Base-by-base conservation (phyloP, 2,888 invertebrate genomes). In the Brachylomia viminalis region DNA sequence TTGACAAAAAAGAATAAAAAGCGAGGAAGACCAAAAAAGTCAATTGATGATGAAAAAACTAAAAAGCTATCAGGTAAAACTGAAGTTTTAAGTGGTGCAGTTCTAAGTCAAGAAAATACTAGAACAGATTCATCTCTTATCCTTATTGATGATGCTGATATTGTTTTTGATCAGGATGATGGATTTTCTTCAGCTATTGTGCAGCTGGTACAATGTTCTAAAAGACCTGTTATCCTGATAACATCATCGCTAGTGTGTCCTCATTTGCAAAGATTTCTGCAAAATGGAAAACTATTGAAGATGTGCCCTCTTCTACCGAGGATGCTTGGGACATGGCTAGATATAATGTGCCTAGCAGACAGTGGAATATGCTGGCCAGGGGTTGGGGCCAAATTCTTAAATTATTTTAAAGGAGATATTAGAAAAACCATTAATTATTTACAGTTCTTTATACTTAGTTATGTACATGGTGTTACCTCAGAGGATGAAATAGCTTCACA, bases 81-180 rank as follows among this genome's bases (percentile, higher is more conserved):
- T 80, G 93, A 93, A 78, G 75, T 56, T 64, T 72, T 83, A 33
- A 93, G 84, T 83, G 87, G 89, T 73, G 75, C 88, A 83, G 83
- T 90, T 81, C 82, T 82, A 84, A 96, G 92, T 87, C 95, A 93
- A 89, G 95, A 95, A 33, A 90, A 82, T 78, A 83, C 86, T 5
- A 95, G 96, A 80, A 95, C 95, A 73, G 97, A 97, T 83, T 97
- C 98, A 93, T 98, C 99, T 3, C 96, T 99, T 0, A 98, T 99
- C 87, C 96, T 99, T 47, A 97, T 99, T 88, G 99, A 99, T 96
- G 99, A 99, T 96, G 98, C 98, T 54, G 99, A 99, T 93, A 95
- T 99, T 77, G 97, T 99, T 15, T 99, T 99, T 94, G 98, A 99
- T 59, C 98, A 98, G 91, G 99, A 99, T 94, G 98, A 98, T 87